These are phyloP conservation scores for Seriola aureovittata DNA, from an alignment of 2,113 vertebrate genomes.

Conservation along the genomic window DNA sequence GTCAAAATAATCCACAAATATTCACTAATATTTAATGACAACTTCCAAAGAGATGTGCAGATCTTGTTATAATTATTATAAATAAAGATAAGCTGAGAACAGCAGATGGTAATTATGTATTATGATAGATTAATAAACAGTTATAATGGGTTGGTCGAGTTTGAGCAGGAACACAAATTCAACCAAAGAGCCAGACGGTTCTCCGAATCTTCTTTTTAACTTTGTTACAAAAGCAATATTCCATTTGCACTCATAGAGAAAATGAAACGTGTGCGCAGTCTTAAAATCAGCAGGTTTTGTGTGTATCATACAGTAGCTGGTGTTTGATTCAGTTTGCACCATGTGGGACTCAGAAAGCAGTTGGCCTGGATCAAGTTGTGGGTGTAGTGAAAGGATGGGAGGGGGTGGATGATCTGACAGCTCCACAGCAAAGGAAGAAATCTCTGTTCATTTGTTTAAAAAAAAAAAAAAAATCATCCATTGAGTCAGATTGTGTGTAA, in stretches of 20 bases:
- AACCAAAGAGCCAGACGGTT: not conserved
- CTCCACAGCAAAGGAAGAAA: constrained; percentile 45
- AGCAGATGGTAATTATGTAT: not conserved
- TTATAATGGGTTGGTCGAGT: not conserved
- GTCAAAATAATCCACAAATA: not conserved
- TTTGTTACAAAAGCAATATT: constrained; percentile 5
- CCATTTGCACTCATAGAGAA: constrained; percentile 8
- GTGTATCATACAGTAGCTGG: constrained; percentile 47
- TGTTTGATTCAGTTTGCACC: constrained; percentile 60
- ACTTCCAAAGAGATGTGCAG: too few relatives aligned
- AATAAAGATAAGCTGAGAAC: not conserved
- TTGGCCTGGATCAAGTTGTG: constrained; percentile 73
- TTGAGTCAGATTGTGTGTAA: constrained; percentile 52
- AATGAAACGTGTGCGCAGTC: constrained; percentile 17
- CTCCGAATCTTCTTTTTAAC: not conserved
- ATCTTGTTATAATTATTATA: not conserved
- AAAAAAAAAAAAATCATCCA: constrained; percentile 21
- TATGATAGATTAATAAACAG: not conserved
- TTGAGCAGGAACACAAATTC: not conserved
- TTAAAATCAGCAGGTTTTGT: constrained; percentile 37
- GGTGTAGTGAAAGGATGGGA: constrained; percentile 68
- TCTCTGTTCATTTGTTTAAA: constrained; percentile 53
- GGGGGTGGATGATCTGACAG: constrained; percentile 67
- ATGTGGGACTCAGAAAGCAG: constrained; percentile 69
- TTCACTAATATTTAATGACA: not conserved